Conservation (phyloP, 1,140 invertebrate species). For the Papilio polyxenes region DNA sequence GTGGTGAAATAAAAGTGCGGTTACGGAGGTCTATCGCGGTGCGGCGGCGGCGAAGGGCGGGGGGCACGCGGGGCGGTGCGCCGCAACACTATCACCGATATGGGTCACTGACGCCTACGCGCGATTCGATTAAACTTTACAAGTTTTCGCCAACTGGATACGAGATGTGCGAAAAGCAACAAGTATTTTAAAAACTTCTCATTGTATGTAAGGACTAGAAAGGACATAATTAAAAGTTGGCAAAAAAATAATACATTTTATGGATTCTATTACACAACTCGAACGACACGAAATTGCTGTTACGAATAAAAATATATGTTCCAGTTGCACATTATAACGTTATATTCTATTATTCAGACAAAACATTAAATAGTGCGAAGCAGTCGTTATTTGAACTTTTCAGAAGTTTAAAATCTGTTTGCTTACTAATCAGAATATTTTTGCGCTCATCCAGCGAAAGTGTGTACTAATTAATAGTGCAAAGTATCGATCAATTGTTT, state of each 20-base stretch:
- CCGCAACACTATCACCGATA: conserved; percentile 60
- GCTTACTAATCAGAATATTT: neutral
- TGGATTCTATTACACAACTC: neutral
- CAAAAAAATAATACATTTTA: neutral
- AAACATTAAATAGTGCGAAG: neutral
- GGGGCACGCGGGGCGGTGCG: conserved; percentile 42
- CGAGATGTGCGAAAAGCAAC: conserved; percentile 37
- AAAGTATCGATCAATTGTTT: conserved; percentile 80
- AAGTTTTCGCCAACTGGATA: conserved; percentile 48
- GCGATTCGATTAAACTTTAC: conserved; percentile 75
- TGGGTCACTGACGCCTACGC: conserved; percentile 77
- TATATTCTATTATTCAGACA: neutral
- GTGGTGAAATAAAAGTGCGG: conserved; percentile 42
- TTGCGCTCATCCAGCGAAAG: conserved; percentile 57
- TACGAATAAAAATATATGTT: neutral
- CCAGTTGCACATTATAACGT: neutral
- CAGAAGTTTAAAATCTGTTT: neutral
- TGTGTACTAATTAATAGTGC: conserved; percentile 78
- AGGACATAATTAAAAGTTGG: conserved; percentile 9
- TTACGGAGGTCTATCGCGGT: conserved; percentile 45
- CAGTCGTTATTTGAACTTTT: neutral
- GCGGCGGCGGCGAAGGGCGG: conserved; percentile 61
- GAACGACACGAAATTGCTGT: neutral
- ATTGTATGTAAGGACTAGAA: neutral
- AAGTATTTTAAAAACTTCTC: conserved; percentile 18